phyloP scores from a whole-genome alignment of 2,113 vertebrate genomes.

The Vanacampus margaritifer region DNA sequence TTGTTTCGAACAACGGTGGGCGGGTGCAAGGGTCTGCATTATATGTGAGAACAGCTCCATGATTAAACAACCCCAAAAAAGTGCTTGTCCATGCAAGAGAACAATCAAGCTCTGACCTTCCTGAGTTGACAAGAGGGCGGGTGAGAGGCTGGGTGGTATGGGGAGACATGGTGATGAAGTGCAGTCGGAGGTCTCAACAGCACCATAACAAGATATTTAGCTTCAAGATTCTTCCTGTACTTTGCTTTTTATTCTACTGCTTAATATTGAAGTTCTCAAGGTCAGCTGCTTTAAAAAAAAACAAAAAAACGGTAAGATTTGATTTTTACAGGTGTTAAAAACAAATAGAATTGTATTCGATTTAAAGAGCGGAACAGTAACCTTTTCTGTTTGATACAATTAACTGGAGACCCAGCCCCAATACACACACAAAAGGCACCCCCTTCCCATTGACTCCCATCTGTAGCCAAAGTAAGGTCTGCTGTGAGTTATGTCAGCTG shows the following conservation, averaged over 20 bases:
- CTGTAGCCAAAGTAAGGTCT: constrained; percentile 83
- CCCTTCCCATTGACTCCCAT: constrained; percentile 51
- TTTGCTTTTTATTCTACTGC: neutral
- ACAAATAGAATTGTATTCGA: neutral
- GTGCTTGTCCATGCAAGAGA: constrained; percentile 55
- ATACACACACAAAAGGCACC: constrained; percentile 16
- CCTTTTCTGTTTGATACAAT: neutral
- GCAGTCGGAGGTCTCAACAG: constrained; percentile 46
- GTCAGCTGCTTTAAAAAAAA: neutral
- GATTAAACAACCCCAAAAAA: constrained; percentile 54
- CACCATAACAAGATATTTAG: constrained; percentile 44
- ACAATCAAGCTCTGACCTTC: constrained; percentile 68
- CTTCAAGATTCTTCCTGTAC: constrained; percentile 16
- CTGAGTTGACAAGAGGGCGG: constrained; percentile 40
- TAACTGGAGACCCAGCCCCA: neutral
- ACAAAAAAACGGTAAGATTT: neutral
- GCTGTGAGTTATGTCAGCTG: constrained; percentile 88
- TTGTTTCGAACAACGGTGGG: neutral
- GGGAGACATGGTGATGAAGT: constrained; percentile 59
- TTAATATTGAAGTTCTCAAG: neutral
- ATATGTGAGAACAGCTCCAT: constrained; percentile 22
- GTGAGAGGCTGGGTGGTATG: neutral
- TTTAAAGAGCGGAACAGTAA: constrained; percentile 31
- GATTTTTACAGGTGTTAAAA: neutral
- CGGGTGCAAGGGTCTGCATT: neutral